Evolutionary conservation across 2,888 invertebrate species (phyloP).

Genomic region (Mamestra brassicae): DNA sequence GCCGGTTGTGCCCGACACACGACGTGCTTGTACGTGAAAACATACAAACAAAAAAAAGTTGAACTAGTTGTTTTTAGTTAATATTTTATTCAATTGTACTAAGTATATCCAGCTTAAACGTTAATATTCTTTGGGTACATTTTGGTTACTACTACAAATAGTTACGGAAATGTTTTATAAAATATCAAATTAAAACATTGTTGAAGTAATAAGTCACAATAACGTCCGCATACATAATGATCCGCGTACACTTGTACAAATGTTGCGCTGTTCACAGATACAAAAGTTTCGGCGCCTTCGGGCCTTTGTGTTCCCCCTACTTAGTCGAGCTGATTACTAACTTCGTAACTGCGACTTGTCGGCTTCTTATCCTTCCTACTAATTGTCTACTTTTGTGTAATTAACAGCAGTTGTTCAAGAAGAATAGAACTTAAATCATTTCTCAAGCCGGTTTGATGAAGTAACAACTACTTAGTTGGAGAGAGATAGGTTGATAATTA

Average conservation of each 20-base stretch:
- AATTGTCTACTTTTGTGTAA: constrained; percentile 3
- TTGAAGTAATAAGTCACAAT: not conserved
- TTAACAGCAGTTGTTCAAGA: not conserved
- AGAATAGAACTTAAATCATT: not conserved
- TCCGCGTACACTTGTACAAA: not conserved
- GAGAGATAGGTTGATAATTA: constrained; percentile 3
- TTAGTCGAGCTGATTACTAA: constrained; percentile 9
- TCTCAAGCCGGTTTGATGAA: not conserved
- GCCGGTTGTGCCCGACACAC: not conserved
- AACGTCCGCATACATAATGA: not conserved
- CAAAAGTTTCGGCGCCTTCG: not conserved
- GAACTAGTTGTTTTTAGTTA: too few relatives aligned
- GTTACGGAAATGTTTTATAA: too few relatives aligned
- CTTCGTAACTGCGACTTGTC: not conserved
- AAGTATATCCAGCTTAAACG: too few relatives aligned
- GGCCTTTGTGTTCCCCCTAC: not conserved
- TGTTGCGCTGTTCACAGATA: not conserved
- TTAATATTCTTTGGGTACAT: too few relatives aligned
- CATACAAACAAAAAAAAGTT: too few relatives aligned
- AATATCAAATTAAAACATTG: too few relatives aligned
- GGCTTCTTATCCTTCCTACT: not conserved
- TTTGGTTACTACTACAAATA: too few relatives aligned
- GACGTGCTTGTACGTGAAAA: not conserved
- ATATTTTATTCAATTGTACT: too few relatives aligned
- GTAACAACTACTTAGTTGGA: constrained; percentile 1